A percentile compares a stretch with the other conserved stretches of the same genome.
phyloP scores from a whole-genome alignment of 2,797 vertebrate species.

The Hippocampus kuda region DNA sequence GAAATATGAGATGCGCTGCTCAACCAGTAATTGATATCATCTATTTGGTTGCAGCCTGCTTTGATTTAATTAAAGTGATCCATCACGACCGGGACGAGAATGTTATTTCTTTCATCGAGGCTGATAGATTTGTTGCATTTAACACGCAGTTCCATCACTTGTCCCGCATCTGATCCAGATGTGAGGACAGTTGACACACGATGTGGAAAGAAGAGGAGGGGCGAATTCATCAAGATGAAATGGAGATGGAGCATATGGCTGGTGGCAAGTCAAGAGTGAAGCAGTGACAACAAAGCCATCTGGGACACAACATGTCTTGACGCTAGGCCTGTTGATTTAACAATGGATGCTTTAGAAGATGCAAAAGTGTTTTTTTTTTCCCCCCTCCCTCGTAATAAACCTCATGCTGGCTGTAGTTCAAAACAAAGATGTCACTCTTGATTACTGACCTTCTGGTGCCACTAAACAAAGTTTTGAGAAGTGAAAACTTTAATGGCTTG shows the following conservation, averaged over 20 bases:
- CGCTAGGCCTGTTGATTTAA: constrained; percentile 44
- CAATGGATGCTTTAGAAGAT: constrained; percentile 54
- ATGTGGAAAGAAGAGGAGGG: constrained; percentile 18
- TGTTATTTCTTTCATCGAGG: constrained; percentile 1
- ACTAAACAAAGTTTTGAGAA: constrained; percentile 40
- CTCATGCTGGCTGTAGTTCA: constrained; percentile 34
- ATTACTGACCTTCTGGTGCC: constrained; percentile 62
- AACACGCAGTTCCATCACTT: constrained; percentile 19
- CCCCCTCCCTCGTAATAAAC: constrained; percentile 35
- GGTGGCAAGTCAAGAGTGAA: constrained; percentile 32
- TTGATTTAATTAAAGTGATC: constrained; percentile 24
- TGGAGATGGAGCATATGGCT: constrained; percentile 24
- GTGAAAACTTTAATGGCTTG: not conserved
- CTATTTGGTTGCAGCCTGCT: constrained; percentile 15
- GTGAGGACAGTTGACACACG: constrained; percentile 31
- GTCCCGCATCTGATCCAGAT: constrained; percentile 31
- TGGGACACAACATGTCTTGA: constrained; percentile 43
- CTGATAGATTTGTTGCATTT: constrained; percentile 34
- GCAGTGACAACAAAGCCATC: constrained; percentile 34
- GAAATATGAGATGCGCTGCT: not conserved
- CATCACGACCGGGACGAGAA: not conserved
- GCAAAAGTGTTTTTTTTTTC: constrained; percentile 16
- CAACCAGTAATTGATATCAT: constrained; percentile 20
- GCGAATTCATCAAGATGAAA: constrained; percentile 45
- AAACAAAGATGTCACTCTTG: constrained; percentile 68